phyloP scores from a whole-genome alignment of 2,113 vertebrate genomes.

The Gallinago undulata region DNA sequence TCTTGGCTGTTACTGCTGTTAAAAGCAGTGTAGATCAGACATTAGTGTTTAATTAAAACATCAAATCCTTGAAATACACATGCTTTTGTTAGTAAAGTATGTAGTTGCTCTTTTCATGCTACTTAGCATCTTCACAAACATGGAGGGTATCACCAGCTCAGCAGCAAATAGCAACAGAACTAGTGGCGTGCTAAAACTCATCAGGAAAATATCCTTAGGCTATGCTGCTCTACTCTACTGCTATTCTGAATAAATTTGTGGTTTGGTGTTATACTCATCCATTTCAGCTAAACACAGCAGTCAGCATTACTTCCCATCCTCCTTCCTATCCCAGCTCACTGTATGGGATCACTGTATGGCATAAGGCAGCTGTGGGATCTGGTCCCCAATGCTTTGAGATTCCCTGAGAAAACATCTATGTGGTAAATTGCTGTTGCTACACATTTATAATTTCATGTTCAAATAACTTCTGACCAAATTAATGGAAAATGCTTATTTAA shows the following conservation, averaged over 20 bases:
- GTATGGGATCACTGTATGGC: not conserved
- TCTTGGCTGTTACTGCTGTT: not conserved
- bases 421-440: not conserved
- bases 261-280: not conserved
- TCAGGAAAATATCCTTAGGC: constrained; percentile 42
- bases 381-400: not conserved
- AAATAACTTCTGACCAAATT: not conserved
- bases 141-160: not conserved
- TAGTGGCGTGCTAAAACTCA: not conserved
- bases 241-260: not conserved
- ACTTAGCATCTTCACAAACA: not conserved
- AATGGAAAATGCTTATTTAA: not conserved
- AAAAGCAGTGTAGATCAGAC: not conserved
- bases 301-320: not conserved
- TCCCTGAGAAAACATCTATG: not conserved
- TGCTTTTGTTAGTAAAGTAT: not conserved
- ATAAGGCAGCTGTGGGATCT: not conserved
- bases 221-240: not conserved
- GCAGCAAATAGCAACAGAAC: constrained; percentile 13
- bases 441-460: not conserved
- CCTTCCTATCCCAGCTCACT: not conserved
- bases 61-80: not conserved
- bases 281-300: not conserved
- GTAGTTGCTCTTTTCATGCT: constrained; percentile 9
- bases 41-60: not conserved